Evolutionary conservation across 2,113 vertebrate genomes (phyloP).

Genomic region (Elachura formosa): DNA sequence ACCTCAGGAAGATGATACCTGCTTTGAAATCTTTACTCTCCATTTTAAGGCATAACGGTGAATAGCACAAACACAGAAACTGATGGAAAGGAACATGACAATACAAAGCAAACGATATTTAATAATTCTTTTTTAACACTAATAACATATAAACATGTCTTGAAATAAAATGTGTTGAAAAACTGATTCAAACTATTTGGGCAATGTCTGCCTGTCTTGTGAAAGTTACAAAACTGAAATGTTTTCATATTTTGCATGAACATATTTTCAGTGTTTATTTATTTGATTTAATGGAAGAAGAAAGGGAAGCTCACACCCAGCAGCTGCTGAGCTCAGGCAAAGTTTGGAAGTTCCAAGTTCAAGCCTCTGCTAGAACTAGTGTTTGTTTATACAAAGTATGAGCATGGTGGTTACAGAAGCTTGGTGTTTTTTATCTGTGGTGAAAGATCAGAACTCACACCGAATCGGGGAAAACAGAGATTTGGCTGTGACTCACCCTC

Average conservation of each 20-base stretch:
- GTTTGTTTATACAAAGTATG: neutral
- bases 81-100: neutral
- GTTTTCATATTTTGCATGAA: neutral
- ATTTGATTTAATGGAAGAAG: neutral
- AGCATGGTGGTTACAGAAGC: neutral
- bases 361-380: neutral
- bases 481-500: neutral
- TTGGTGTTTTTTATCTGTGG: neutral
- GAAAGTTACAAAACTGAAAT: neutral
- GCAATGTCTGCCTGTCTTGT: neutral
- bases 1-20: neutral
- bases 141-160: neutral
- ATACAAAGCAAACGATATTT: neutral
- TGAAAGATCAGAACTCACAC: neutral
- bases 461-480: neutral
- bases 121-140: neutral
- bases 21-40: neutral
- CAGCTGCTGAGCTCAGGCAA: neutral
- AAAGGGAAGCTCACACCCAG: neutral
- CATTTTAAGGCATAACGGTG: neutral
- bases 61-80: neutral
- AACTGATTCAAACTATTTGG: neutral
- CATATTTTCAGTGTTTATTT: neutral
- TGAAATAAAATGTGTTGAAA: neutral
- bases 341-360: neutral